Evolutionary conservation across 1,140 invertebrate species (phyloP).

Genomic region (Drosophila saltans): DNA sequence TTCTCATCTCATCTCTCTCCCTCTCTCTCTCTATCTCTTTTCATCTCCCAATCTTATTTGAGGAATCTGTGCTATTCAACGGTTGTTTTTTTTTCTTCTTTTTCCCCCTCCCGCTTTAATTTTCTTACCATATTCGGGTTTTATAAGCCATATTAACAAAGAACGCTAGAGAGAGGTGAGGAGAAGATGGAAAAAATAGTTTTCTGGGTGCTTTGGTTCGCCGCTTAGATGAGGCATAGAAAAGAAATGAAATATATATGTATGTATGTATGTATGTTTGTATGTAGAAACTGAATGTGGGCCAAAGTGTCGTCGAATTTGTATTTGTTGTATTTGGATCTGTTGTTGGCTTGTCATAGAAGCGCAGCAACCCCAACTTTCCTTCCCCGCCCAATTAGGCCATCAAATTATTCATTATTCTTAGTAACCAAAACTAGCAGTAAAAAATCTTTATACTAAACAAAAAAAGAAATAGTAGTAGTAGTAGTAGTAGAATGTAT

Average conservation of each 20-base stretch:
- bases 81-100: slow-evolving; percentile 49
- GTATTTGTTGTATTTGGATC: slow-evolving; percentile 23
- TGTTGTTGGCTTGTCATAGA: slow-evolving; percentile 32
- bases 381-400: slow-evolving; percentile 54
- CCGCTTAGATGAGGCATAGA: slow-evolving; percentile 10
- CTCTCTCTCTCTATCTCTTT: not conserved
- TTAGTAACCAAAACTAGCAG: slow-evolving; percentile 25
- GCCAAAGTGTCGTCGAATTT: slow-evolving; percentile 28
- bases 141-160: slow-evolving; percentile 57
- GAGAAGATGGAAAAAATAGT: slow-evolving; percentile 33
- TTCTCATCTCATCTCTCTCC: not conserved
- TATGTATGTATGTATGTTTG: too few species aligned
- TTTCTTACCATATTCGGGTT: slow-evolving; percentile 26
- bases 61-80: slow-evolving; percentile 70
- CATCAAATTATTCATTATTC: slow-evolving; percentile 59
- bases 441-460: slow-evolving; percentile 8
- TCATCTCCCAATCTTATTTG: slow-evolving; percentile 24
- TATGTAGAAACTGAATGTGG: slow-evolving; percentile 35
- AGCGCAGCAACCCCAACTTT: slow-evolving; percentile 30
- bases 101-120: slow-evolving; percentile 3
- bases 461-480: too few species aligned
- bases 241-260: not conserved
- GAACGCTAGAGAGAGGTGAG: not conserved
- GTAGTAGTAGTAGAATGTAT: too few species aligned
- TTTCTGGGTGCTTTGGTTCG: slow-evolving; percentile 20